A percentile compares a stretch with the other conserved stretches of the same genome.
Conservation (phyloP, 2,888 invertebrate species). For the Notocelia uddmanniana region DNA sequence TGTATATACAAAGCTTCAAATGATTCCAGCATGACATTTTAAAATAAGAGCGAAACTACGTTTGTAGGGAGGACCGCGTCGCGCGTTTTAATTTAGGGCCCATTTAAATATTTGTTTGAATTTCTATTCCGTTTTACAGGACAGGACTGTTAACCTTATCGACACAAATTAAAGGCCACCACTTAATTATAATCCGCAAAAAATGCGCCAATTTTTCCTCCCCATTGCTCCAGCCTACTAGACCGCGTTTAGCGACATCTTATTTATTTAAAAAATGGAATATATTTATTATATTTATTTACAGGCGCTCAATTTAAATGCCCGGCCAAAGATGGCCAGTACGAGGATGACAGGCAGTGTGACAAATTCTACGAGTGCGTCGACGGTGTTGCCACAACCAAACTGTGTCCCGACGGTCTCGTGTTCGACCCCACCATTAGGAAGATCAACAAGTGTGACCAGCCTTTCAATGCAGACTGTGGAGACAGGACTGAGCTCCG, state of each 20-base stretch:
- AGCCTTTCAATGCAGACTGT: conserved; percentile 96
- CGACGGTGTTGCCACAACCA: conserved; percentile 90
- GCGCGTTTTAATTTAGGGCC: too few relatives aligned
- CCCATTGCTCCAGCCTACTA: too few relatives aligned
- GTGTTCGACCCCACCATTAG: conserved; percentile 95
- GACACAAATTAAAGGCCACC: too few relatives aligned
- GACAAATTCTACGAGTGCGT: conserved; percentile 94
- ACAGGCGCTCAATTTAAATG: conserved; percentile 89
- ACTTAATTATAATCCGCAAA: too few relatives aligned
- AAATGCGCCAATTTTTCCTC: too few relatives aligned
- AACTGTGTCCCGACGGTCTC: conserved; percentile 94
- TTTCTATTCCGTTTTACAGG: too few relatives aligned
- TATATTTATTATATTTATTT: conserved; percentile 60
- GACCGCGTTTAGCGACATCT: background rate
- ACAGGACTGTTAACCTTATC: too few relatives aligned
- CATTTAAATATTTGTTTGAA: too few relatives aligned
- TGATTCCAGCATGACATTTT: too few relatives aligned
- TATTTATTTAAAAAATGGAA: background rate
- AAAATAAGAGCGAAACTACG: too few relatives aligned
- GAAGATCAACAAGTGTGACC: conserved; percentile 96
- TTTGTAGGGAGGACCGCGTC: too few relatives aligned
- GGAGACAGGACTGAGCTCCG: conserved; percentile 95
- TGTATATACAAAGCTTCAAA: too few relatives aligned
- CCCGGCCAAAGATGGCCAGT: conserved; percentile 92
- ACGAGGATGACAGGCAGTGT: conserved; percentile 92